These are phyloP conservation scores for Drosophila sordidula DNA, from an alignment of 2,888 invertebrate species.

Conservation along the genomic window DNA sequence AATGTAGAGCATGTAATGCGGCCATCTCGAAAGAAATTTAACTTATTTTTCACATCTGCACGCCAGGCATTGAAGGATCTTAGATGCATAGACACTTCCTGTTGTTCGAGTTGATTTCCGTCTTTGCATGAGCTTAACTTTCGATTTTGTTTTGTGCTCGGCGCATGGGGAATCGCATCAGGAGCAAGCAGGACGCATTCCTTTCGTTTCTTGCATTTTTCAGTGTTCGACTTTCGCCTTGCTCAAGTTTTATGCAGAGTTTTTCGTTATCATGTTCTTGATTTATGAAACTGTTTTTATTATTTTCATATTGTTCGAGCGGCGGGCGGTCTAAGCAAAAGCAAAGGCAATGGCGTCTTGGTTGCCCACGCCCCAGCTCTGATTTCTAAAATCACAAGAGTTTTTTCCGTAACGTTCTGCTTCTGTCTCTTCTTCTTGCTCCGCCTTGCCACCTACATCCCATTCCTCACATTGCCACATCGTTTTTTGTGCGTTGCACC, in stretches of 20 bases:
- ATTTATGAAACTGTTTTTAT: conserved; percentile 80
- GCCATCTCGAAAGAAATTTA: conserved; percentile 31
- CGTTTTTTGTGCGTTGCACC: conserved; percentile 61
- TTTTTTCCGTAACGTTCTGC: conserved; percentile 44
- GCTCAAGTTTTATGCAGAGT: conserved; percentile 71
- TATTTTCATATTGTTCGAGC: conserved; percentile 75
- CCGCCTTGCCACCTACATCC: conserved; percentile 1
- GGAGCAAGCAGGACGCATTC: conserved; percentile 27
- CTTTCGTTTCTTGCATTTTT: conserved; percentile 52
- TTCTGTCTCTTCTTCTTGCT: conserved; percentile 1
- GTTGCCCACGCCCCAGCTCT: conserved; percentile 35
- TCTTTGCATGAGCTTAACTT: conserved; percentile 55
- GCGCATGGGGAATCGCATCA: conserved; percentile 1
- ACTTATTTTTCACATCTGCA: conserved; percentile 58
- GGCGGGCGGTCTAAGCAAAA: conserved; percentile 31
- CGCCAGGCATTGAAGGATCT: conserved; percentile 24
- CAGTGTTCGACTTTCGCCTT: conserved; percentile 42
- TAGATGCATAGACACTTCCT: conserved; percentile 46
- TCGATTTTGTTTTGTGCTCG: conserved; percentile 49
- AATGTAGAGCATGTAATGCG: conserved; percentile 3
- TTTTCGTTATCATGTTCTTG: conserved; percentile 73
- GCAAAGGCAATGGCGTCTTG: conserved; percentile 8
- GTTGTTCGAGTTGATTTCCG: conserved; percentile 70
- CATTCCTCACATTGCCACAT: conserved; percentile 35
- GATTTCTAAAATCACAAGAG: conserved; percentile 71